These are phyloP conservation scores for Candoia aspera DNA, from an alignment of 2,113 vertebrate genomes.

Conservation along the genomic window DNA sequence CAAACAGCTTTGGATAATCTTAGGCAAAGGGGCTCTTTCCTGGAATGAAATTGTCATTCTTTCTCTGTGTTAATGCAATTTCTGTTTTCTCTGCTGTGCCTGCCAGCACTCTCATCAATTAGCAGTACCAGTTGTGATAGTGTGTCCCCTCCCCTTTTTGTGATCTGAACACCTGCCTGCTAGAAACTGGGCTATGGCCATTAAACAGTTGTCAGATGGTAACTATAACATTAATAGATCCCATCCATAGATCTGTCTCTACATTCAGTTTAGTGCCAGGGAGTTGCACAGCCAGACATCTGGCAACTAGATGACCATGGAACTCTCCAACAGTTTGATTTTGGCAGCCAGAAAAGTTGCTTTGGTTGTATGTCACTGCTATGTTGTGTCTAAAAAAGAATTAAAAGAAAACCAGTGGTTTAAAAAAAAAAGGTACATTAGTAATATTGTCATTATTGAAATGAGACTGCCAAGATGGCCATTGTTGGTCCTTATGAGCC, in stretches of 20 bases:
- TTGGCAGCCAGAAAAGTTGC: slow-evolving; percentile 66
- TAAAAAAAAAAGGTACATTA: slow-evolving; percentile 30
- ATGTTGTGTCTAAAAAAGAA: slow-evolving; percentile 44
- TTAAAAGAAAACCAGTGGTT: background rate
- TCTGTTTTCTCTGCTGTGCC: slow-evolving; percentile 69
- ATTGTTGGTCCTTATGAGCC: slow-evolving; percentile 44
- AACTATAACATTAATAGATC: slow-evolving; percentile 80
- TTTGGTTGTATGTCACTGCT: slow-evolving; percentile 60
- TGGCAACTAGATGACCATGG: slow-evolving; percentile 73
- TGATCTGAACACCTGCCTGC: slow-evolving; percentile 79
- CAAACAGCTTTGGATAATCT: slow-evolving; percentile 28
- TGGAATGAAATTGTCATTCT: slow-evolving; percentile 52
- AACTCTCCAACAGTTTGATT: slow-evolving; percentile 70
- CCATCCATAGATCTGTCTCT: slow-evolving; percentile 77
- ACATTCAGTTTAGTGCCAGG: slow-evolving; percentile 71
- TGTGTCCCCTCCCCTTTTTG: slow-evolving; percentile 44
- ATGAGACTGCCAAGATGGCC: slow-evolving; percentile 35
- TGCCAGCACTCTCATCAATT: slow-evolving; percentile 73
- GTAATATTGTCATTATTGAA: slow-evolving; percentile 55
- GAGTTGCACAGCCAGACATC: slow-evolving; percentile 79
- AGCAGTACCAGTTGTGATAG: slow-evolving; percentile 70
- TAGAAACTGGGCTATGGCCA: slow-evolving; percentile 73
- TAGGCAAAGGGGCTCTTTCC: slow-evolving; percentile 57
- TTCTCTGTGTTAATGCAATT: slow-evolving; percentile 60
- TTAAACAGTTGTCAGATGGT: slow-evolving; percentile 83